phyloP scores from a whole-genome alignment of 1,140 invertebrate species.

The Bombus consobrinus region DNA sequence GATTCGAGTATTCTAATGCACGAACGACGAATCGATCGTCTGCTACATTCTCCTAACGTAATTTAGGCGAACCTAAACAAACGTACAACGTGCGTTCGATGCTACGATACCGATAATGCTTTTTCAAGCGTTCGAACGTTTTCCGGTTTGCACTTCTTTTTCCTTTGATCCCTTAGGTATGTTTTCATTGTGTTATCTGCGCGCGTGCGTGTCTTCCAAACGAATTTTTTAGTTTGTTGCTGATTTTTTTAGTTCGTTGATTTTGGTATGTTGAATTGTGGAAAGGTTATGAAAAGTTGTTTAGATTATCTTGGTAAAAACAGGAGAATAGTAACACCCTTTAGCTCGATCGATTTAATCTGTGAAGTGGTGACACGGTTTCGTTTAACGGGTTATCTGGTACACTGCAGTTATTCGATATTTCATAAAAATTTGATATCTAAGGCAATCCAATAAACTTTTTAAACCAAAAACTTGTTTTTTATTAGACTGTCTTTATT shows the following conservation, averaged over 20 bases:
- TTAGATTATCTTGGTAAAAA: constrained; percentile 25
- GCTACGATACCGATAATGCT: neutral
- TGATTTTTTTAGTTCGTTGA: neutral
- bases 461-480: neutral
- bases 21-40: neutral
- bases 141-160: neutral
- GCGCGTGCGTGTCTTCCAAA: neutral
- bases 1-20: neutral
- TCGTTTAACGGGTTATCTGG: constrained; percentile 34
- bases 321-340: constrained; percentile 10
- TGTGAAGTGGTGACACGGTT: constrained; percentile 52
- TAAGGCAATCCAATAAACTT: neutral
- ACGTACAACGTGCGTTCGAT: neutral
- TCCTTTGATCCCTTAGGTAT: neutral
- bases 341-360: constrained; percentile 54
- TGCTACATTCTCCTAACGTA: neutral
- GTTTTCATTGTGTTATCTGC: neutral
- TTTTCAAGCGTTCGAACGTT: neutral
- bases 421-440: neutral
- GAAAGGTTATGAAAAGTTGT: neutral
- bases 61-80: neutral
- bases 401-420: constrained; percentile 10
- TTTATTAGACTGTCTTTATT: neutral
- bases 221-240: neutral
- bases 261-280: too few relatives aligned